Evolutionary conservation across 2,113 vertebrate genomes (phyloP).

Genomic region (Gobio gobio): DNA sequence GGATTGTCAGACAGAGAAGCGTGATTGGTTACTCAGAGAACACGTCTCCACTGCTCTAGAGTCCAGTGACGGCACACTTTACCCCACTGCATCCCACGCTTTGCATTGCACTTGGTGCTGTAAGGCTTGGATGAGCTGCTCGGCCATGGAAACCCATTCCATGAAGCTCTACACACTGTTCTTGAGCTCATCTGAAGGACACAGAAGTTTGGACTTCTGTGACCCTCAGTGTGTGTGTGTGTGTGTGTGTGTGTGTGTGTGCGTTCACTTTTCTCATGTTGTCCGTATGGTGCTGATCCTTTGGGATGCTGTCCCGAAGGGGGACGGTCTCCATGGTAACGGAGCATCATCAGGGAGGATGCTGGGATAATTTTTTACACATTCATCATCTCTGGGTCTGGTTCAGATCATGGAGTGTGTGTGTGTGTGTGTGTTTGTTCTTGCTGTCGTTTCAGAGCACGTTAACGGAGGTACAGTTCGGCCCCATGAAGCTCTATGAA

Average conservation of each 20-base stretch:
- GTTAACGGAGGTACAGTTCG: constrained; percentile 91
- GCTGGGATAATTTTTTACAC: constrained; percentile 68
- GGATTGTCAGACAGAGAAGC: too few species aligned
- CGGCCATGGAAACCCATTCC: too few species aligned
- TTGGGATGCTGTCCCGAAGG: constrained; percentile 71
- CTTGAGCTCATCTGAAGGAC: too few species aligned
- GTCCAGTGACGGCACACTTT: too few species aligned
- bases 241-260: not conserved
- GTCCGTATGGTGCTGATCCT: constrained; percentile 27
- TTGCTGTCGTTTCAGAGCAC: constrained; percentile 77
- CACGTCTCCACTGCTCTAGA: too few species aligned
- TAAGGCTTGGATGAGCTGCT: too few species aligned
- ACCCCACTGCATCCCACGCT: too few species aligned
- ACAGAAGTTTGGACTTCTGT: too few species aligned
- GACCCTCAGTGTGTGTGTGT: not conserved
- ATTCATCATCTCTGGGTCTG: constrained; percentile 55
- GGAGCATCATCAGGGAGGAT: constrained; percentile 59
- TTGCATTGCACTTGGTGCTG: too few species aligned
- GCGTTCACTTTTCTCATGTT: not conserved
- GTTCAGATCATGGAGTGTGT: constrained; percentile 49
- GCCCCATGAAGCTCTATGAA: constrained; percentile 96
- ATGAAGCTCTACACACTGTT: too few species aligned
- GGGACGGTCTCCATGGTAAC: constrained; percentile 77
- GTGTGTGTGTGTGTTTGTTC: not conserved
- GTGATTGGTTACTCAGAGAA: too few species aligned